Evolutionary conservation across 2,888 invertebrate species (phyloP), one percentile per base, ranked within the genome.

Genomic region (Melanotus villosus): DNA sequence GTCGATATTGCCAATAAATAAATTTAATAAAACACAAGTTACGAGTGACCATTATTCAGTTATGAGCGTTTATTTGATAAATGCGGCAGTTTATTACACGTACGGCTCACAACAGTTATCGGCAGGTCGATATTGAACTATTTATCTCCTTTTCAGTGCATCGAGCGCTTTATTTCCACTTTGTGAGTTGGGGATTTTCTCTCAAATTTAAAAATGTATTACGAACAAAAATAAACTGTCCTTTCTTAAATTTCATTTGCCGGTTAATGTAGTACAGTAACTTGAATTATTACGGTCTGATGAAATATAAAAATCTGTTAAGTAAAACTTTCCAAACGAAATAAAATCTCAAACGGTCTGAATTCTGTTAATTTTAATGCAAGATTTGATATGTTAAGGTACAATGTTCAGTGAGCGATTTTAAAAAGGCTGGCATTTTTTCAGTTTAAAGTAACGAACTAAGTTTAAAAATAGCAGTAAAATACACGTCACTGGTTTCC

Each of bases 1-100:
- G 54, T 60, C 60, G 52, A 54, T 54, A 45, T 9, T 34, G 52
- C 52, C 54, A 54, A 65, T 69, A 69, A 69, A 69, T 69, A 69
- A 65, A 65, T 71, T 71, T 71, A 68, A 71, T 71, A 71, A 71
- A 71, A 71, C 58, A 63, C 62, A 50, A 71, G 64, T 65, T 71
- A 67, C 67, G 64, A 67, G 63, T 68, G 68, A 66, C 66, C 70
- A 70, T 71, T 68, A 68, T 68, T 68, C 68, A 71, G 71, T 71
- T 71, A 71, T 65, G 68, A 68, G 62, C 71, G 64, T 66, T 70
- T 57, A 66, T 70, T 70, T 70, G 70, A 70, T 70, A 66, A 70
- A 70, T 70, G 66, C 62, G 59, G 57, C 57, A 65, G 71, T 71
- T 71, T 71, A 68, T 71, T 71, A 68, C 65, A 47, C 65, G 64